Base-by-base conservation (phyloP, 1,140 invertebrate genomes). In the Drosophila suzukii region DNA sequence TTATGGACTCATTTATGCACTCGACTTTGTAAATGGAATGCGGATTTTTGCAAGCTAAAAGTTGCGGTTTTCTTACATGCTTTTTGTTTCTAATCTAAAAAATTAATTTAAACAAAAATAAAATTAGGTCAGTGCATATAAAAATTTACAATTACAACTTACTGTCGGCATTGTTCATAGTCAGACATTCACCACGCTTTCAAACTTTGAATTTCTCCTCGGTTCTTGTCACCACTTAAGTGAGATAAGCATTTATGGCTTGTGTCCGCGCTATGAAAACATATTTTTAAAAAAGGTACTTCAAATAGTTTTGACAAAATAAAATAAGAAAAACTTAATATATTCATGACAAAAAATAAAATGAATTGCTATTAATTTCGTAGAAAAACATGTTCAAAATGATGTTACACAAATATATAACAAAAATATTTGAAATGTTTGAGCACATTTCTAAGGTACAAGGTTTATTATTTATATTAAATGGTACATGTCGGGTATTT, bases 1-100 rank as follows among this genome's bases (percentile, higher is more conserved):
- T 88, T 82, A 86, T 86, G 50, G 46, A 41, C 11, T 12, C 8
- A 50, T 70, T 74, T 85, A 57, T 81, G 59, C 63, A 57, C 44
- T 38, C 34, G 36, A 6, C 46, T 63, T 60, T 71, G 63, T 41
- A 57, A 70, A 13, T 49, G 13, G 30, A 57, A n/a, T 57, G 2
- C 5, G 51, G 7, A 49, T 57, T 39, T 57, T 32, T 4, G 17
- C 15, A 6, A 30, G 30, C 17, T 34, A 61, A 53, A 6, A 56
- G 43, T 51, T 6, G 34, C 20, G 2, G 20, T 24, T 7, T 47
- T 47, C 6, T 44, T 20, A 44, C 17, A 11, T 11, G 41, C 2
- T 11, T 11, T 20, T 17, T 17, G 4, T 10, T 20, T 20, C 8
- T 20, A 44, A 20, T 20, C 10, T 17, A 15, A 8, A 15, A 4